These are phyloP conservation scores for Leptinotarsa haldemani DNA, from an alignment of 2,888 invertebrate genomes.

Conservation along the genomic window DNA sequence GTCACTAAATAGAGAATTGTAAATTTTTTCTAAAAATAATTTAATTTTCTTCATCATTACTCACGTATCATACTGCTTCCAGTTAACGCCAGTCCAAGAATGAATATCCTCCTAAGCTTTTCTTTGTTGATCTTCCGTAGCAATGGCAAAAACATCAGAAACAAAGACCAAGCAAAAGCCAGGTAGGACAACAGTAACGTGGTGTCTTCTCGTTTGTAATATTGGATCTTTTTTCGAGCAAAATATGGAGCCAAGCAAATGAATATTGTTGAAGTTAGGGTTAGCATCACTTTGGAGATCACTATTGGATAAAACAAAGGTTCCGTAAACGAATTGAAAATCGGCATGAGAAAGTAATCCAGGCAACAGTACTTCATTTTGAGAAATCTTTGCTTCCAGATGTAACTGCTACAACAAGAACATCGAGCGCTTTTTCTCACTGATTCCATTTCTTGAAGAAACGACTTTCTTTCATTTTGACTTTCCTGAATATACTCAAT, in stretches of 20 bases:
- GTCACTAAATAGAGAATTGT: too few relatives aligned
- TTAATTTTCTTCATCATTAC: constrained; percentile 30
- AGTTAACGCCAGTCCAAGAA: constrained; percentile 46
- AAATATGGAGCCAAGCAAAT: constrained; percentile 48
- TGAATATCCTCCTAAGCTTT: constrained; percentile 46
- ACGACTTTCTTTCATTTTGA: constrained; percentile 33
- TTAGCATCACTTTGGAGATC: constrained; percentile 42
- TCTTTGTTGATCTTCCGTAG: constrained; percentile 45
- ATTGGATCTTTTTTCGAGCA: constrained; percentile 42
- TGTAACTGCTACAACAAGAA: constrained; percentile 47
- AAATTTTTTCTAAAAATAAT: background rate
- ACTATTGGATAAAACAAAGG: constrained; percentile 51
- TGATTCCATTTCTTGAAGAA: constrained; percentile 46
- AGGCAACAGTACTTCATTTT: constrained; percentile 43
- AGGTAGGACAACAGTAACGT: constrained; percentile 52
- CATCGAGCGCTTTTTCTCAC: constrained; percentile 39
- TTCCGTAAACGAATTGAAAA: constrained; percentile 44
- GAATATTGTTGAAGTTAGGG: constrained; percentile 43
- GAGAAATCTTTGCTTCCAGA: constrained; percentile 48
- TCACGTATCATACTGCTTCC: constrained; percentile 52
- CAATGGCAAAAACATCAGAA: constrained; percentile 49
- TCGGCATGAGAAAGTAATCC: constrained; percentile 48
- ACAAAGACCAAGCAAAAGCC: constrained; percentile 55
- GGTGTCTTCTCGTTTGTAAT: constrained; percentile 47
- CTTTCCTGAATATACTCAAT: constrained; percentile 51